Conservation (phyloP, 2,888 invertebrate species). For the Stramonita haemastoma region DNA sequence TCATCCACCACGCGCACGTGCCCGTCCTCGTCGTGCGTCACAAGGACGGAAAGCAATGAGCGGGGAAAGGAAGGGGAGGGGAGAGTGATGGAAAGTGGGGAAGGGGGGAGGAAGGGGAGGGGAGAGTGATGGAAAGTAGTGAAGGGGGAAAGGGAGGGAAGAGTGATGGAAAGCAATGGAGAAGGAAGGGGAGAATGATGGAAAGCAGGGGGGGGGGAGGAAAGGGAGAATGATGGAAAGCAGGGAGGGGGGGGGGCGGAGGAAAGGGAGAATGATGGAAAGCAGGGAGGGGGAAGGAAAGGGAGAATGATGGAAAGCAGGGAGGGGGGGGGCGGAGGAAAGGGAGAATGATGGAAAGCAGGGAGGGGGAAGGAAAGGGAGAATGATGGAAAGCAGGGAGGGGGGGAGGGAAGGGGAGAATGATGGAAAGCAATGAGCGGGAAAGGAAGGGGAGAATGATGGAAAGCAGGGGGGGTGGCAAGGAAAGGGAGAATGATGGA, state of each 20-base stretch:
- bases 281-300: too few species aligned
- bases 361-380: neutral
- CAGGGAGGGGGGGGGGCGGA: too few species aligned
- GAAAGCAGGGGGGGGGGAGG: too few species aligned
- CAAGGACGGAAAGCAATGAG: slow-evolving; percentile 41
- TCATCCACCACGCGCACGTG: slow-evolving; percentile 71
- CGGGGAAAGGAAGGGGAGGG: neutral
- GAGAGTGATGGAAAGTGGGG: too few species aligned
- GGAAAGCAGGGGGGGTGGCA: neutral
- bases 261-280: too few species aligned
- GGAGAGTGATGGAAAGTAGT: neutral
- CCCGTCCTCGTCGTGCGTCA: slow-evolving; percentile 66
- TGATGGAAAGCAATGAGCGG: neutral
- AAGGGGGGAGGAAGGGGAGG: too few species aligned
- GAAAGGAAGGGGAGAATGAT: neutral
- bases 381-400: neutral
- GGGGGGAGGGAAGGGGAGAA: neutral
- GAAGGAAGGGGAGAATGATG: too few species aligned
- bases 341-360: neutral
- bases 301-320: too few species aligned
- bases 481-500: neutral
- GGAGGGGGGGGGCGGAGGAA: too few species aligned
- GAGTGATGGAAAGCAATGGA: neutral
- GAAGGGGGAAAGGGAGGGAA: neutral
- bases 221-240: too few species aligned